phyloP scores from a whole-genome alignment of 2,888 invertebrate species.

The Xestia c-nigrum region DNA sequence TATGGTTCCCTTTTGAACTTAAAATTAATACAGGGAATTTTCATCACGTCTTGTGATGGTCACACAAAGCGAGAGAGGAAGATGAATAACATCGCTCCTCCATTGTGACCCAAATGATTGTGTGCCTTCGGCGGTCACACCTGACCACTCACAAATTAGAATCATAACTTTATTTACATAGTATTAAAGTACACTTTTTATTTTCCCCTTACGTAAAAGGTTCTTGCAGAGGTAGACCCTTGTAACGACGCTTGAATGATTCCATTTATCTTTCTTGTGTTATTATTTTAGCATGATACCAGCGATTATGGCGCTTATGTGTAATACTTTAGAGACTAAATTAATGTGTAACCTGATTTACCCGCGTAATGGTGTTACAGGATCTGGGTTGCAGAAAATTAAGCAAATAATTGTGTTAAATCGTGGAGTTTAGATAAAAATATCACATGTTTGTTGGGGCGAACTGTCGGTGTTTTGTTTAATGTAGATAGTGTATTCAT shows the following conservation, averaged over 20 bases:
- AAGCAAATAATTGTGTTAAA: conserved; percentile 57
- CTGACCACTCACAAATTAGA: conserved; percentile 65
- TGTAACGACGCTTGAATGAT: conserved; percentile 74
- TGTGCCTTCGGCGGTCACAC: conserved; percentile 66
- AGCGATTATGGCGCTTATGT: conserved; percentile 62
- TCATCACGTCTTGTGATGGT: conserved; percentile 55
- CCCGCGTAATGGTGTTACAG: conserved; percentile 47
- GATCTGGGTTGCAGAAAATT: conserved; percentile 60
- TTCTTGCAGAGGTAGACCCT: conserved; percentile 67
- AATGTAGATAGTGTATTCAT: not conserved
- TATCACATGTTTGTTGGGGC: conserved; percentile 30
- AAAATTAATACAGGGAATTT: conserved; percentile 54
- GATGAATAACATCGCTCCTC: conserved; percentile 67
- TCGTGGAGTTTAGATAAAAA: conserved; percentile 42
- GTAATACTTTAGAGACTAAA: conserved; percentile 54
- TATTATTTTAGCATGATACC: conserved; percentile 68
- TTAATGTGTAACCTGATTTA: conserved; percentile 49
- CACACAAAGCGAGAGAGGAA: conserved; percentile 53
- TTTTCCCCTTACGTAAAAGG: conserved; percentile 37
- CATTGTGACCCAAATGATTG: conserved; percentile 68
- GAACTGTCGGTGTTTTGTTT: not conserved
- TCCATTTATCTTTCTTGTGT: conserved; percentile 75
- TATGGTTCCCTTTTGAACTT: conserved; percentile 19
- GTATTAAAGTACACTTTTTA: conserved; percentile 54
- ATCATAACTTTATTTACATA: conserved; percentile 57